Evolutionary conservation across 1,140 invertebrate species (phyloP).

Genomic region (Polypedilum vanderplanki): DNA sequence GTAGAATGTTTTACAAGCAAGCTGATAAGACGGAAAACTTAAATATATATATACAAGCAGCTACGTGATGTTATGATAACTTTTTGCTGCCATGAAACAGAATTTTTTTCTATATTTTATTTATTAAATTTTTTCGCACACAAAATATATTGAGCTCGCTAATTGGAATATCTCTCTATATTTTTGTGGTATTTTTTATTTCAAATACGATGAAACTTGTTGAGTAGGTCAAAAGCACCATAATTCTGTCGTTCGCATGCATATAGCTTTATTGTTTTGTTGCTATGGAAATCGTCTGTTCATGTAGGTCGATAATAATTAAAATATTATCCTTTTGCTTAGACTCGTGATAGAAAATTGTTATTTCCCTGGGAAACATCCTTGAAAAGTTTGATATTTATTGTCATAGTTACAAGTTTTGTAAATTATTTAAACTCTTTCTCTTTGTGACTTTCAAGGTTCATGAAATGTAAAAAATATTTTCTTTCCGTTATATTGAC

Average conservation of each 20-base stretch:
- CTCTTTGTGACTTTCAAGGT: not conserved
- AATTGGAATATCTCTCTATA: not conserved
- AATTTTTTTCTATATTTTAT: not conserved
- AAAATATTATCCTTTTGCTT: not conserved
- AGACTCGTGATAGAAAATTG: not conserved
- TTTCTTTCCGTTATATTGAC: not conserved
- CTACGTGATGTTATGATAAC: not conserved
- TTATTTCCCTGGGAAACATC: not conserved
- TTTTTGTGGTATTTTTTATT: not conserved
- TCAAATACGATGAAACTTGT: not conserved
- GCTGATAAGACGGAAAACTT: not conserved
- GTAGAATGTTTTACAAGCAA: not conserved
- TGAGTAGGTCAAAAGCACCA: conserved; percentile 16
- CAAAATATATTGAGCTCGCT: too few relatives aligned
- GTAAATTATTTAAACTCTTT: not conserved
- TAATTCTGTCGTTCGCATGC: not conserved
- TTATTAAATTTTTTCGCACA: too few relatives aligned
- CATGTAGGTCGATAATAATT: not conserved
- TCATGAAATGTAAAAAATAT: not conserved
- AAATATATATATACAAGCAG: not conserved
- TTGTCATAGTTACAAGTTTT: not conserved
- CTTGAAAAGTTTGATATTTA: not conserved
- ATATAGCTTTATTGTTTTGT: not conserved
- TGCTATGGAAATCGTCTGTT: not conserved
- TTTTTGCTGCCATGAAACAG: not conserved